Evolutionary conservation across 2,797 vertebrate genomes (phyloP).

Genomic region (Linurgus olivaceus): DNA sequence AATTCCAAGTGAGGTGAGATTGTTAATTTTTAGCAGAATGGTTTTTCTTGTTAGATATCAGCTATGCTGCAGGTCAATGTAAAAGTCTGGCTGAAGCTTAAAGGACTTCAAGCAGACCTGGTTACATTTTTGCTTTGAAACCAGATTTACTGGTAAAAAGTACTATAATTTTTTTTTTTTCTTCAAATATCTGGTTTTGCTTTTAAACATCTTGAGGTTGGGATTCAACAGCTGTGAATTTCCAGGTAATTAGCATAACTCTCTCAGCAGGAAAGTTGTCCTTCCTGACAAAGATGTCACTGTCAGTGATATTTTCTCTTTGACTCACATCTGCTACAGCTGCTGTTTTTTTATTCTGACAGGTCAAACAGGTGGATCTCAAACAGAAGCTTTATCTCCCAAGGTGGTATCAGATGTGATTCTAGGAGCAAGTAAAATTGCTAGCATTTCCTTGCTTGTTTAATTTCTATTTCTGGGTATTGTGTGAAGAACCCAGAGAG

Average conservation of each 20-base stretch:
- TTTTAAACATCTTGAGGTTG: not conserved
- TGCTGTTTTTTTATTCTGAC: not conserved
- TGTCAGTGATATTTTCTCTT: not conserved
- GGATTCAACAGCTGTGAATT: not conserved
- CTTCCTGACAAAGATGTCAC: conserved; percentile 9
- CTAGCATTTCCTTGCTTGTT: not conserved
- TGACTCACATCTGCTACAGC: not conserved
- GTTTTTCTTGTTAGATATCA: not conserved
- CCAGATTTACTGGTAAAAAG: not conserved
- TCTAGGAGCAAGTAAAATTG: not conserved
- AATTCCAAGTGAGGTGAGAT: not conserved
- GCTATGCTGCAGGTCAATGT: not conserved
- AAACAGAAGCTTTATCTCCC: not conserved
- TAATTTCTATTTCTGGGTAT: not conserved
- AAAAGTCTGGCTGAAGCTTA: not conserved
- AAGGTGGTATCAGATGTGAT: not conserved
- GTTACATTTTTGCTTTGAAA: not conserved
- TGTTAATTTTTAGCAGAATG: not conserved
- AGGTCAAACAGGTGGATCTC: not conserved
- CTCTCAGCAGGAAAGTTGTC: not conserved
- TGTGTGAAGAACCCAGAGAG: not conserved
- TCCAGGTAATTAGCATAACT: not conserved
- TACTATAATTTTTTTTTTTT: not conserved
- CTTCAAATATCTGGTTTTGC: not conserved
- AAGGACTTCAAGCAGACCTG: not conserved